Percentiles rank a stretch among this genome's conserved stretches.
Evolutionary conservation across 2,888 invertebrate genomes (phyloP).

Genomic region (Limnephilus lunatus): DNA sequence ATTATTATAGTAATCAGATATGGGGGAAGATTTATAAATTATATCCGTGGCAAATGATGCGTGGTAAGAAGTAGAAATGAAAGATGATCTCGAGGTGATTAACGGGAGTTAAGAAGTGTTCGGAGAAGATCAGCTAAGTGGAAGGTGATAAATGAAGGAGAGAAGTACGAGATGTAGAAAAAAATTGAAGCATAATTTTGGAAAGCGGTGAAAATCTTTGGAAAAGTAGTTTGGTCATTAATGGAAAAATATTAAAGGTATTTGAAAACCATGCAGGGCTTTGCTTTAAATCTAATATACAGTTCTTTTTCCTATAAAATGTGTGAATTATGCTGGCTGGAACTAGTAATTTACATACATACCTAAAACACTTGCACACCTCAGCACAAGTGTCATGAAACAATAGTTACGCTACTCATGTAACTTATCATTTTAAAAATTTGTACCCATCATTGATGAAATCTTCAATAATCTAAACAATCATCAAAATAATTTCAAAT

Average conservation of each 20-base stretch:
- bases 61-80: constrained; percentile 51
- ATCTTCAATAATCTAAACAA: no score
- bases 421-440: no score
- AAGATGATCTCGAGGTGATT: constrained; percentile 18
- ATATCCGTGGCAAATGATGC: constrained; percentile 58
- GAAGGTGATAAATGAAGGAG: neutral
- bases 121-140: neutral
- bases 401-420: no score
- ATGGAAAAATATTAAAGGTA: neutral
- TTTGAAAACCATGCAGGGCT: neutral
- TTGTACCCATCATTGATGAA: no score
- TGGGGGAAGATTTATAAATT: constrained; percentile 58
- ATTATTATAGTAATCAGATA: constrained; percentile 58
- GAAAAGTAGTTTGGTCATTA: neutral
- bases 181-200: neutral
- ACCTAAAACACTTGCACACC: no score
- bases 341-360: no score
- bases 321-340: no score
- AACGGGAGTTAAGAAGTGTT: constrained; percentile 7
- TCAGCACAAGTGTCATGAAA: no score
- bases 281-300: neutral
- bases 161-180: neutral
- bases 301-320: no score
- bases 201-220: neutral
- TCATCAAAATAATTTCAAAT: no score